phyloP scores from a whole-genome alignment of 2,113 vertebrate species.

The Nyctereutes procyonoides region DNA sequence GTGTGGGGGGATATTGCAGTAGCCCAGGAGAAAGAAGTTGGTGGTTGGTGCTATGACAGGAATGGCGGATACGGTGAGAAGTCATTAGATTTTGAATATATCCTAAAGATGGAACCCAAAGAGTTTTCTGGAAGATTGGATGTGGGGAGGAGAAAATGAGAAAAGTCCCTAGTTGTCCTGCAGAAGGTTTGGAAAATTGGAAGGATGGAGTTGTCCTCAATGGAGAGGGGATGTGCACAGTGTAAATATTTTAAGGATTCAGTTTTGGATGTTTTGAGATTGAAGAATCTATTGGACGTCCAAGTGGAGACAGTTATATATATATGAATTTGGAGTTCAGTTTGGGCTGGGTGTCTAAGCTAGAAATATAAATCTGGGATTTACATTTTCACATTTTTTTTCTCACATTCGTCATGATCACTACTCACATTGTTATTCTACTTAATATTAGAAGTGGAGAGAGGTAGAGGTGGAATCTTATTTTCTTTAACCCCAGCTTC shows the following conservation, averaged over 20 bases:
- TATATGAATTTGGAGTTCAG: background rate
- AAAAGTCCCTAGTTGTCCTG: background rate
- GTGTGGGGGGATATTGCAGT: no score
- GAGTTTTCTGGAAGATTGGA: background rate
- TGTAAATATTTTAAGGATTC: background rate
- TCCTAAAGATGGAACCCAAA: background rate
- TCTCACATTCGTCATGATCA: background rate
- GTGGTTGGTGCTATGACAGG: fast-evolving
- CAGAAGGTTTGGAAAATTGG: background rate
- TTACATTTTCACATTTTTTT: background rate
- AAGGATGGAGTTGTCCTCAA: background rate
- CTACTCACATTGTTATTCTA: background rate
- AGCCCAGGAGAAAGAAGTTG: background rate
- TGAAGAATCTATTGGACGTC: background rate
- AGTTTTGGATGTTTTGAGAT: background rate
- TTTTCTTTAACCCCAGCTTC: constrained; percentile 50
- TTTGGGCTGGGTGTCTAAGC: background rate
- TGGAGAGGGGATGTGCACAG: background rate
- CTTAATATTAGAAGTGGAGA: constrained; percentile 18
- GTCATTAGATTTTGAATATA: background rate
- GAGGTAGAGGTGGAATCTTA: background rate
- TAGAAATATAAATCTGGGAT: constrained; percentile 29
- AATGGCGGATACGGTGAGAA: background rate
- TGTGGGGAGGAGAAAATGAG: background rate
- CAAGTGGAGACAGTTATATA: background rate